phyloP scores from a whole-genome alignment of 2,797 vertebrate species.

The Cirrhinus molitorella region DNA sequence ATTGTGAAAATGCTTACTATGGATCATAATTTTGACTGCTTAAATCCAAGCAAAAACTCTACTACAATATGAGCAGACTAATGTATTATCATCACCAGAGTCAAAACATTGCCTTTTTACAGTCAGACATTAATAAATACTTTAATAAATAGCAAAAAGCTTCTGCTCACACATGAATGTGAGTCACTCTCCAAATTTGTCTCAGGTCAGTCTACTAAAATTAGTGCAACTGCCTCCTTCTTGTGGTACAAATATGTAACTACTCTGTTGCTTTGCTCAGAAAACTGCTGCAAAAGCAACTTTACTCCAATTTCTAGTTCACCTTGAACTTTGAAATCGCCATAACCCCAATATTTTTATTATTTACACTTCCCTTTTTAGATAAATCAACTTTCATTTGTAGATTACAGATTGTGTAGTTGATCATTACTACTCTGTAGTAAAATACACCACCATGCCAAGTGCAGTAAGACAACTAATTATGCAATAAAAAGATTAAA shows the following conservation, averaged over 20 bases:
- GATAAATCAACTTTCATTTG: neutral
- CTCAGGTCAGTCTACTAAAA: neutral
- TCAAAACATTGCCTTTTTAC: neutral
- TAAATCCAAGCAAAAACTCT: neutral
- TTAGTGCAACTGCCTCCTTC: conserved; percentile 5
- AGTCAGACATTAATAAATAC: neutral
- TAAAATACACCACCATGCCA: neutral
- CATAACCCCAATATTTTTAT: neutral
- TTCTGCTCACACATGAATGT: neutral
- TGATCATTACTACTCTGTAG: conserved; percentile 15
- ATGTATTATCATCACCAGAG: neutral
- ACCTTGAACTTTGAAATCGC: neutral
- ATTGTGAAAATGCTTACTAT: neutral
- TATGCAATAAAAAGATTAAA: conserved; percentile 22
- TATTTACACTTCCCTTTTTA: neutral
- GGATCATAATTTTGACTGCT: neutral
- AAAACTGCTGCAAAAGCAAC: neutral
- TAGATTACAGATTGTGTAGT: neutral
- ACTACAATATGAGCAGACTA: neutral
- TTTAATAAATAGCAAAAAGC: neutral
- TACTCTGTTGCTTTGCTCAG: neutral
- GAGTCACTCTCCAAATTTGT: neutral
- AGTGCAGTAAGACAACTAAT: neutral
- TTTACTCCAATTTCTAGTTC: neutral
- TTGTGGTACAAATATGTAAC: conserved; percentile 18